Conservation (phyloP, 2,888 invertebrate genomes). For the Dolichomitus sp. region DNA sequence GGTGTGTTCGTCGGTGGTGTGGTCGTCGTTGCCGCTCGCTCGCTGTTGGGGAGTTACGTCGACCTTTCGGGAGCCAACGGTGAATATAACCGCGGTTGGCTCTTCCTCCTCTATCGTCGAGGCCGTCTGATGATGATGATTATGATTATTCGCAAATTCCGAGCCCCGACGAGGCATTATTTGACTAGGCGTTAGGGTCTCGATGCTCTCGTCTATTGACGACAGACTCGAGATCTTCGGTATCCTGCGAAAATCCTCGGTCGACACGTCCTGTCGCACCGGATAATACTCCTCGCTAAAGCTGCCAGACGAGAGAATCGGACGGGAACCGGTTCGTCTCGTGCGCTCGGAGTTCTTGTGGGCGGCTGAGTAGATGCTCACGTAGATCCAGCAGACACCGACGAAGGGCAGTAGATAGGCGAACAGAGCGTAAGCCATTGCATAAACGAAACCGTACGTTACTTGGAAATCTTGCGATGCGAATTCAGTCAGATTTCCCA, state of each 20-base stretch:
- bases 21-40: not conserved
- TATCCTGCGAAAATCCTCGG: conserved; percentile 81
- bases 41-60: conserved; percentile 68
- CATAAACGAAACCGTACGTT: conserved; percentile 86
- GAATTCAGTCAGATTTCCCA: conserved; percentile 19
- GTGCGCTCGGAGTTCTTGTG: conserved; percentile 91
- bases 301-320: conserved; percentile 81
- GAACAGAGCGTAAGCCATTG: conserved; percentile 85
- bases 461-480: conserved; percentile 44
- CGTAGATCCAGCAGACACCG: conserved; percentile 92
- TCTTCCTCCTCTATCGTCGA: conserved; percentile 60
- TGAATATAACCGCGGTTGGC: conserved; percentile 78
- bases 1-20: too few relatives aligned
- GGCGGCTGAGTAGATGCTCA: conserved; percentile 92
- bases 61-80: conserved; percentile 79
- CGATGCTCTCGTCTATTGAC: conserved; percentile 84
- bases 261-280: conserved; percentile 71
- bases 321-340: conserved; percentile 84
- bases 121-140: conserved; percentile 62
- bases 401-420: conserved; percentile 88
- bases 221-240: conserved; percentile 84
- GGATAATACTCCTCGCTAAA: conserved; percentile 81
- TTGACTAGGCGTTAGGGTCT: conserved; percentile 78
- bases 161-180: conserved; percentile 71
- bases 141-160: conserved; percentile 64